phyloP scores from a whole-genome alignment of 2,888 invertebrate species.

The Heliconius cydno region DNA sequence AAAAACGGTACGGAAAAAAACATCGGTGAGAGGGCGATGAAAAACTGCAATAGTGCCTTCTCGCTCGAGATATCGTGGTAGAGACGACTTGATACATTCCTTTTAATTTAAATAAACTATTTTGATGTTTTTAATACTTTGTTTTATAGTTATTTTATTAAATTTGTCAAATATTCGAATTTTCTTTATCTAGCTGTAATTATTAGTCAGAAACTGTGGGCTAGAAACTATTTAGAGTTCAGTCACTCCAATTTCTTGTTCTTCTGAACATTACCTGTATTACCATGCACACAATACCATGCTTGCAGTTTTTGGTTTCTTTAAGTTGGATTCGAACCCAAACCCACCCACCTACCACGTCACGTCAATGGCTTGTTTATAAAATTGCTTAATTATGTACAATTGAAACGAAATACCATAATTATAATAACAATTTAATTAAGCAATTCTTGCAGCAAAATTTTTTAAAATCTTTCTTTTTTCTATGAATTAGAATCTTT shows the following conservation, averaged over 20 bases:
- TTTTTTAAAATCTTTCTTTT: not conserved
- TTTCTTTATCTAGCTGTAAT: no score
- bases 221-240: not conserved
- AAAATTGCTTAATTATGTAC: not conserved
- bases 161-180: not conserved
- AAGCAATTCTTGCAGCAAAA: not conserved
- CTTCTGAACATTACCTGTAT: not conserved
- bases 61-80: constrained; percentile 60
- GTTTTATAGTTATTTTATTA: no score
- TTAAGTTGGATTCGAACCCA: no score
- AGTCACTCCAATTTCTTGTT: not conserved
- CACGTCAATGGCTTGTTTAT: not conserved
- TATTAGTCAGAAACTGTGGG: not conserved
- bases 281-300: no score
- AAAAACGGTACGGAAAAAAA: constrained; percentile 72
- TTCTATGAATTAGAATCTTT: not conserved
- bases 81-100: constrained; percentile 68
- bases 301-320: no score
- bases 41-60: constrained; percentile 69
- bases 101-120: constrained; percentile 32
- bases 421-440: not conserved
- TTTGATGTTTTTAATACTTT: constrained; percentile 1
- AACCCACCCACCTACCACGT: not conserved
- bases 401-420: not conserved
- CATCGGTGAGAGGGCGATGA: constrained; percentile 61